These are phyloP conservation scores for Butorides virescens DNA, from an alignment of 2,113 vertebrate genomes.

Conservation along the genomic window DNA sequence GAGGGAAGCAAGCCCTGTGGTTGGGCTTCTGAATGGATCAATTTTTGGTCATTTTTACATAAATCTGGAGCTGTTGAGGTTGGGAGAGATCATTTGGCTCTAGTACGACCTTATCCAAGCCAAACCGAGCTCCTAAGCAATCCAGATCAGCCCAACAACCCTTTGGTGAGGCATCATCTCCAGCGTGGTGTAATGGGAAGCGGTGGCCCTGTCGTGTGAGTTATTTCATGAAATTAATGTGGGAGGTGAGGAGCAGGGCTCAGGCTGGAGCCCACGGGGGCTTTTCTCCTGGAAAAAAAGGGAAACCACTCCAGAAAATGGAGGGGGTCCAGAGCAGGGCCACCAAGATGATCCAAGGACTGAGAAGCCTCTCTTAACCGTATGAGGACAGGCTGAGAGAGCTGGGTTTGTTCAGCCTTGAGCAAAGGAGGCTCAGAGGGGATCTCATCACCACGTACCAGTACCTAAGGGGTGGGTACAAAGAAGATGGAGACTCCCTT, in stretches of 20 bases:
- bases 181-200: rapidly evolving
- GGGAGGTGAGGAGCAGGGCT: not conserved
- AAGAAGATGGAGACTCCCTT: no score
- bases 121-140: not conserved
- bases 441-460: no score
- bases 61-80: not conserved
- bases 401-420: no score
- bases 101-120: not conserved
- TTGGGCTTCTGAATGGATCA: not conserved
- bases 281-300: not conserved
- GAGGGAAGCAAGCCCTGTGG: rapidly evolving
- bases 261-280: rapidly evolving
- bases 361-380: no score
- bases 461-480: no score
- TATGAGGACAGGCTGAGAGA: no score
- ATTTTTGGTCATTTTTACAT: not conserved
- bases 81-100: not conserved
- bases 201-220: not conserved
- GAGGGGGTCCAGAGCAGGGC: no score
- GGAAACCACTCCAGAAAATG: not conserved
- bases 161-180: rapidly evolving
- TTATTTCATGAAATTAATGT: not conserved
- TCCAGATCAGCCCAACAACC: not conserved
- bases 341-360: no score
- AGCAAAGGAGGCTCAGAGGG: no score